A percentile compares a stretch with the other conserved stretches of the same genome.
These are phyloP conservation scores for Psilopogon haemacephalus DNA, from an alignment of 2,113 vertebrate genomes.

Conservation along the genomic window DNA sequence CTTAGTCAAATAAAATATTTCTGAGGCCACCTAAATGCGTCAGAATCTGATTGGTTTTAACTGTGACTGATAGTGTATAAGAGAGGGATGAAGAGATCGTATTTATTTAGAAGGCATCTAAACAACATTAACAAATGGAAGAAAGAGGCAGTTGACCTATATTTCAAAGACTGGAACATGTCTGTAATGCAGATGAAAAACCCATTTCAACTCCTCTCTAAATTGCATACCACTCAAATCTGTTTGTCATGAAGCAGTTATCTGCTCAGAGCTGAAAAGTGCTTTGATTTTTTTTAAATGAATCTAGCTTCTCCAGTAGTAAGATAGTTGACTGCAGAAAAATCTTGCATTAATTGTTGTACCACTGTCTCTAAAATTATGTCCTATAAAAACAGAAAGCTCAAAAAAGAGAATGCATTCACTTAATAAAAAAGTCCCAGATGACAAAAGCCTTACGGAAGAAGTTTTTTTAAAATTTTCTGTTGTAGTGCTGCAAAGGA, in stretches of 20 bases:
- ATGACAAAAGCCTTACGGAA: background rate
- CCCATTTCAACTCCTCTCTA: background rate
- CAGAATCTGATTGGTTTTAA: background rate
- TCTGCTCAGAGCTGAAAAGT: slow-evolving; percentile 15
- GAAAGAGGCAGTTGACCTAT: slow-evolving; percentile 43
- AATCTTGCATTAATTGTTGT: slow-evolving; percentile 38
- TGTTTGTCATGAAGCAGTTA: slow-evolving; percentile 34
- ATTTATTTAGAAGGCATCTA: slow-evolving; percentile 13
- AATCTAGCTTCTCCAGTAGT: slow-evolving; percentile 17
- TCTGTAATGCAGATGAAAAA: slow-evolving; percentile 6
- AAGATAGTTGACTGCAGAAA: background rate
- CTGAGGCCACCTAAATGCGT: background rate
- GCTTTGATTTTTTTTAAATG: no score
- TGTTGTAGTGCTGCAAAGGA: no score
- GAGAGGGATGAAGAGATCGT: background rate
- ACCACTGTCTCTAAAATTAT: background rate
- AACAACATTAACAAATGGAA: slow-evolving; percentile 33
- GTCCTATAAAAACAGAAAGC: background rate
- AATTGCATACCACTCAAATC: slow-evolving; percentile 23
- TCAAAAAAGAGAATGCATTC: background rate
- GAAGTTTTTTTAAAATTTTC: background rate
- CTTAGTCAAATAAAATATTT: slow-evolving; percentile 24
- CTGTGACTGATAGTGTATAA: background rate
- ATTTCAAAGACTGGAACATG: slow-evolving; percentile 27
- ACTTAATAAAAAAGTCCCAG: background rate